Percentiles rank a stretch among this genome's conserved stretches.
Conservation (phyloP, 2,888 invertebrate genomes). For the Subacronicta megacephala region DNA sequence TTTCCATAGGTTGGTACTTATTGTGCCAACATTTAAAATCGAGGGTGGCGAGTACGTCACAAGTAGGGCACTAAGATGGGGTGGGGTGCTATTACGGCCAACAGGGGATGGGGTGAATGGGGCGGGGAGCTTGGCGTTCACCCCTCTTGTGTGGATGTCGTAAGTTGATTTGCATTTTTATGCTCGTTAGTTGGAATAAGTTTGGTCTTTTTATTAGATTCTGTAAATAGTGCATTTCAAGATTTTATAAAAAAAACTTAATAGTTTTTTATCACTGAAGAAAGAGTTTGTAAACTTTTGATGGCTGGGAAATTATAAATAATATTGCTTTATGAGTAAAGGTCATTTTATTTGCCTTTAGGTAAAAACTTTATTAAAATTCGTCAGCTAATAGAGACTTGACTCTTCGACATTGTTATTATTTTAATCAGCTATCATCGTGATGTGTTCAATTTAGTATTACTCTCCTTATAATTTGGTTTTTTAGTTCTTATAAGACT, state of each 20-base stretch:
- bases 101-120: conserved; percentile 74
- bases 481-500: no score
- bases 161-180: conserved; percentile 85
- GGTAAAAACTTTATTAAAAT: no score
- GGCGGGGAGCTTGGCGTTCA: conserved; percentile 66
- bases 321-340: no score
- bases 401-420: no score
- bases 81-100: conserved; percentile 76
- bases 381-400: no score
- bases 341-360: no score
- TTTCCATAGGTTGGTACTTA: conserved; percentile 45
- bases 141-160: conserved; percentile 61
- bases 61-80: conserved; percentile 70
- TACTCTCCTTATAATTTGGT: no score
- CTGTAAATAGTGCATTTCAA: not conserved
- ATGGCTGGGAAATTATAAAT: no score
- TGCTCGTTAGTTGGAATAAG: conserved; percentile 53
- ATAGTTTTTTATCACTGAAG: no score
- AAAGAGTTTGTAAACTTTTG: no score
- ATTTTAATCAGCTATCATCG: no score
- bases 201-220: conserved; percentile 54
- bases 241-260: not conserved
- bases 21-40: conserved; percentile 49
- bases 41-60: conserved; percentile 68
- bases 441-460: no score